These are phyloP conservation scores for Channa striata DNA, from an alignment of 2,797 vertebrate species.

Conservation along the genomic window DNA sequence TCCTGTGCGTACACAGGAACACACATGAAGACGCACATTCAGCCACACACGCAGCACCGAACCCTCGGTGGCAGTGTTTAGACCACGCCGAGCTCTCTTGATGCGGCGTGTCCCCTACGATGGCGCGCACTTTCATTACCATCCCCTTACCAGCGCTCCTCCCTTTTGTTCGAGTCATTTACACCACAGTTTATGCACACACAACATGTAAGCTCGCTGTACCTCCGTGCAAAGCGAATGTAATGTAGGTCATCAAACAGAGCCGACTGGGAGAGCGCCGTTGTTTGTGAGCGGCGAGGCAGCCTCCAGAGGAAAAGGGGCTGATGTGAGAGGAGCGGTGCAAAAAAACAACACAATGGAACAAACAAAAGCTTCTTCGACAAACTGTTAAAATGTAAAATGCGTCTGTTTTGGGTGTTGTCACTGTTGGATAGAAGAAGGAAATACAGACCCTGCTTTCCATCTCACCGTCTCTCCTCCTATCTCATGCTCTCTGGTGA, in stretches of 20 bases:
- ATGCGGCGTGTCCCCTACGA: constrained; percentile 69
- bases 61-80: constrained; percentile 70
- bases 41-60: constrained; percentile 15
- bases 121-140: constrained; percentile 71
- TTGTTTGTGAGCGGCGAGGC: constrained; percentile 75
- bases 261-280: constrained; percentile 71
- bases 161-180: constrained; percentile 79
- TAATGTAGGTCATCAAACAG: constrained; percentile 86
- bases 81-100: constrained; percentile 64
- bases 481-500: constrained; percentile 77
- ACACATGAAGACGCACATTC: constrained; percentile 17
- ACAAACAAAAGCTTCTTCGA: constrained; percentile 84
- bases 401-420: constrained; percentile 76
- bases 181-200: constrained; percentile 76
- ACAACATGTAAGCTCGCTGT: constrained; percentile 76
- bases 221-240: constrained; percentile 79
- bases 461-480: constrained; percentile 65
- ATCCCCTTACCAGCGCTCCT: constrained; percentile 61
- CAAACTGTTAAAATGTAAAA: constrained; percentile 81
- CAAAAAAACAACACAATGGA: constrained; percentile 73
- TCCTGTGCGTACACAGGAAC: constrained; percentile 36
- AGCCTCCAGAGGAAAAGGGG: constrained; percentile 73
- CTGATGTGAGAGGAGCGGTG: constrained; percentile 66
- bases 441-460: constrained; percentile 69
- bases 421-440: constrained; percentile 69